A percentile compares a stretch with the other conserved stretches of the same genome.
phyloP scores from a whole-genome alignment of 2,113 vertebrate species.

The Lepus europaeus region DNA sequence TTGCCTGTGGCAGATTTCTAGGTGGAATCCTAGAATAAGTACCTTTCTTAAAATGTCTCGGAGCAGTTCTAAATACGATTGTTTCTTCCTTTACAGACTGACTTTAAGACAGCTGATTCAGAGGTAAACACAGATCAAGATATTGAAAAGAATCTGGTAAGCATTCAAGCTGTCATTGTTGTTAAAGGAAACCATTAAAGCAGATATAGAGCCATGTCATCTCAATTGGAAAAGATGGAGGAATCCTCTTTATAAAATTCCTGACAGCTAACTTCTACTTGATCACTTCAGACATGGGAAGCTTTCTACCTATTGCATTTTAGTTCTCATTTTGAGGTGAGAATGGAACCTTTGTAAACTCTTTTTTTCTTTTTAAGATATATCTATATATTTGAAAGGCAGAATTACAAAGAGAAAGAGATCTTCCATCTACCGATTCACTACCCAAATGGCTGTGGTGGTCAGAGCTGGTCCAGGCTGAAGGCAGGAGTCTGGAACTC shows the following conservation, averaged over 20 bases:
- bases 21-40: slow-evolving; percentile 35
- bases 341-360: neutral
- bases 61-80: slow-evolving; percentile 35
- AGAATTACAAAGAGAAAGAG: too few species aligned
- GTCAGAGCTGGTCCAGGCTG: too few species aligned
- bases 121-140: slow-evolving; percentile 88
- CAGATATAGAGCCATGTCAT: neutral
- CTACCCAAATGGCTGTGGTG: too few species aligned
- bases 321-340: neutral
- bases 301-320: neutral
- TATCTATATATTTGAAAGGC: too few species aligned
- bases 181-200: neutral
- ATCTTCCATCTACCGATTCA: too few species aligned
- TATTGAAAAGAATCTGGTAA: slow-evolving; percentile 90
- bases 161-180: neutral
- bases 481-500: too few species aligned
- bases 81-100: slow-evolving; percentile 84
- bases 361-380: too few species aligned
- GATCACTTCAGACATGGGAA: neutral
- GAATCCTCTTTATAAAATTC: neutral
- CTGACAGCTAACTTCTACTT: neutral
- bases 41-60: slow-evolving; percentile 30
- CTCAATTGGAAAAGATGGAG: slow-evolving; percentile 15
- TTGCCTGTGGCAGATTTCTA: slow-evolving; percentile 42
- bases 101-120: slow-evolving; percentile 86